Base-by-base conservation (phyloP, 2,113 vertebrate genomes). In the Microcebus ravelobensis region DNA sequence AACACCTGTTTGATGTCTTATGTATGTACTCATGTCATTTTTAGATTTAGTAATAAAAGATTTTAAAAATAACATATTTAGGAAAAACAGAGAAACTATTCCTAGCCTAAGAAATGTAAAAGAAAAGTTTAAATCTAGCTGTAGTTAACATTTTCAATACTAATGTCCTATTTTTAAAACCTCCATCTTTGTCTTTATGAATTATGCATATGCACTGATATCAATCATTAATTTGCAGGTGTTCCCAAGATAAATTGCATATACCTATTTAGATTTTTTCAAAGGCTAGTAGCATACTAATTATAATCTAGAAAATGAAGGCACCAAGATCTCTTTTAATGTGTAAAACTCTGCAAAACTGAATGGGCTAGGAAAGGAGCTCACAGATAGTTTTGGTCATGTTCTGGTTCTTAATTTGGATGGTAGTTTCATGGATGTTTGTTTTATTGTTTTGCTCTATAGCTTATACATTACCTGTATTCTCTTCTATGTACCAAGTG, bases 131-230 rank as follows among this genome's bases (percentile, higher is more conserved):
- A 90, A 95, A 92, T 80, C 31, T 73, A 87, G n/a, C 17, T 29
- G 45, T 17, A 84, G 48, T 27, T 90, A 90, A 48, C 63, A 55
- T 91, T 91, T 96, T 91, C 67, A 87, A 25, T 61, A 63, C 25
- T 82, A 77, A 90, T 45, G 48, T 77, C 67, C 50, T 94, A 76
- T 96, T 90, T 91, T 94, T 86, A 82, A 96, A 97, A 87, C 8
- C 8, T 70, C 42, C 23, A 42, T 63, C 31, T 92, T 23, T 77
- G 14, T 88, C 61, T 88, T 61, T 73, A 91, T 76, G 55, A 93
- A 94, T 82, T 88, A 82, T 83, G 4, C 82, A 91, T 48, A 55
- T 73, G 14, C 48, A 91, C 5, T 87, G 39, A 74, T 21, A 87
- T 48, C 76, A 84, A 82, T 85, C 77, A 94, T 83, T 92, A 93